Percentiles rank a stretch among this genome's conserved stretches.
Conservation (phyloP, 2,888 invertebrate genomes). For the Mythimna impura region DNA sequence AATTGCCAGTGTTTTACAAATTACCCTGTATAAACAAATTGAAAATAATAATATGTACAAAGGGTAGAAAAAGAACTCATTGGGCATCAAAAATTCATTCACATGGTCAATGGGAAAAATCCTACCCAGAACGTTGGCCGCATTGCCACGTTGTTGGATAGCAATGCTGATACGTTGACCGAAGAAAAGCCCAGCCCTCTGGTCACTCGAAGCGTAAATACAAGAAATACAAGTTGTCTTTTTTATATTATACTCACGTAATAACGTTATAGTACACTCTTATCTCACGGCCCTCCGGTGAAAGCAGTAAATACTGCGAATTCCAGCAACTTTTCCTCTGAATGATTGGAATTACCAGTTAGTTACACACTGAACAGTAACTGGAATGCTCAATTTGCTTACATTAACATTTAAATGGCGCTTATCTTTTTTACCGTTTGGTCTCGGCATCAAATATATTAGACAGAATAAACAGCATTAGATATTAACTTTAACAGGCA, state of each 20-base stretch:
- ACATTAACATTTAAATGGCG: constrained; percentile 44
- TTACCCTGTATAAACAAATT: too few species aligned
- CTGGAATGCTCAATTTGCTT: constrained; percentile 34
- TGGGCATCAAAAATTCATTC: too few species aligned
- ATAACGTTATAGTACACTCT: constrained; percentile 3
- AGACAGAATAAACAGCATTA: background rate
- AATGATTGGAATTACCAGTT: constrained; percentile 43
- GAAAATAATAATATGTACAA: too few species aligned
- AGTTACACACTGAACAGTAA: constrained; percentile 25
- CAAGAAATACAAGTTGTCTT: too few species aligned
- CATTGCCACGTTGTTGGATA: too few species aligned
- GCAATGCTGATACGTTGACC: too few species aligned
- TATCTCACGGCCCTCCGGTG: constrained; percentile 28
- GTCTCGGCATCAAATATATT: background rate
- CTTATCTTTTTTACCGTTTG: constrained; percentile 17
- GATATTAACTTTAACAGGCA: background rate
- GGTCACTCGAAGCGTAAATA: too few species aligned
- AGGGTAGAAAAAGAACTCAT: too few species aligned
- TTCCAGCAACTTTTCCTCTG: constrained; percentile 39
- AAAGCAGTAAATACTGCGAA: constrained; percentile 38
- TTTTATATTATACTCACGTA: background rate
- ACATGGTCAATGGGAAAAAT: too few species aligned
- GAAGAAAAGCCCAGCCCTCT: too few species aligned
- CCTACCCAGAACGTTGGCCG: too few species aligned
- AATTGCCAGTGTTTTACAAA: too few species aligned